These are phyloP conservation scores for Taenioides sp. DNA, from an alignment of 2,797 vertebrate species.

Conservation along the genomic window DNA sequence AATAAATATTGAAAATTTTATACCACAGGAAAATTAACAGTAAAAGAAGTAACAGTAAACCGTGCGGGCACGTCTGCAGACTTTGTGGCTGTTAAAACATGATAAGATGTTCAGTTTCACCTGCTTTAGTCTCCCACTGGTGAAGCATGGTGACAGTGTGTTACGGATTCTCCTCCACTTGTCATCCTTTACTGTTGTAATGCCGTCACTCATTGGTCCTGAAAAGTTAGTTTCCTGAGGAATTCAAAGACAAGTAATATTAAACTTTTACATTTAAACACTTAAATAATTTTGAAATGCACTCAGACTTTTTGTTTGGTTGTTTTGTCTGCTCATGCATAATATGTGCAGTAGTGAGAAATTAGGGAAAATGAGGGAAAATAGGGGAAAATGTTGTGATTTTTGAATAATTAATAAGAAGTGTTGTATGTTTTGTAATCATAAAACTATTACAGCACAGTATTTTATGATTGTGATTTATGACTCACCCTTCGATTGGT, in stretches of 20 bases:
- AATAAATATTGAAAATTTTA: background rate
- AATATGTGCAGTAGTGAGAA: background rate
- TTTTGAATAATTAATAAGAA: background rate
- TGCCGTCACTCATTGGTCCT: conserved; percentile 55
- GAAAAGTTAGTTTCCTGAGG: conserved; percentile 36
- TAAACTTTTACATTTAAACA: background rate
- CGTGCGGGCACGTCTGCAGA: no score
- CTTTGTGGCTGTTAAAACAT: background rate
- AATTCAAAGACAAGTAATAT: background rate
- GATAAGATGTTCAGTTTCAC: conserved; percentile 41
- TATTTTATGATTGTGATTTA: background rate
- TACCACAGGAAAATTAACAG: background rate
- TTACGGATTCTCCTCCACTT: conserved; percentile 80
- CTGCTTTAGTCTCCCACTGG: conserved; percentile 81
- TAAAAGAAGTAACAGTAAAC: no score
- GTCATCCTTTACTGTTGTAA: conserved; percentile 70
- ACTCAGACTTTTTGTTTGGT: background rate
- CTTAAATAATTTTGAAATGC: background rate
- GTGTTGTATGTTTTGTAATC: background rate
- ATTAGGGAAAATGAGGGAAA: background rate
- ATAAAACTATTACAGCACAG: background rate
- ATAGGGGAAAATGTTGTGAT: background rate
- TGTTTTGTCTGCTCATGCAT: background rate
- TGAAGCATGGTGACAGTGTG: conserved; percentile 80
- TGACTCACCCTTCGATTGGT: conserved; percentile 80